Evolutionary conservation across 2,888 invertebrate genomes (phyloP).

Genomic region (Cryptocheilus praepositus): DNA sequence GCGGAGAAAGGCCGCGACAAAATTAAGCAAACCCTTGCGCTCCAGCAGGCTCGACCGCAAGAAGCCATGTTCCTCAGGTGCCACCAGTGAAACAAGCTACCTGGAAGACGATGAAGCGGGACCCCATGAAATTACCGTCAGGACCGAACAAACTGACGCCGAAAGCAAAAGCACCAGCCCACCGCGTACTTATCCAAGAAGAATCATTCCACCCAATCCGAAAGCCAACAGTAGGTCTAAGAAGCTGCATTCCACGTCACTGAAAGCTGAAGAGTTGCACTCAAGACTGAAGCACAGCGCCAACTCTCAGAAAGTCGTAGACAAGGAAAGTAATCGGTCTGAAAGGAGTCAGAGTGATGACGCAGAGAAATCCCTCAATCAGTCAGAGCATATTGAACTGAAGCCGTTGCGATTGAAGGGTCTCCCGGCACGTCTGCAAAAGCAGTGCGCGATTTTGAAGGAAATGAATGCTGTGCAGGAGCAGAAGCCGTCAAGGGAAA

Average conservation of each 20-base stretch:
- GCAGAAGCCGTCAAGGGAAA: slow-evolving; percentile 32
- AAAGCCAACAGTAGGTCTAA: slow-evolving; percentile 18
- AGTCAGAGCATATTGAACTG: too few relatives aligned
- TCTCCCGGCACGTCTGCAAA: slow-evolving; percentile 29
- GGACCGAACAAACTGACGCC: slow-evolving; percentile 15
- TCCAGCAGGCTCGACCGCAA: neutral
- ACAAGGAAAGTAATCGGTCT: slow-evolving; percentile 38
- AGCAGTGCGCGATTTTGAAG: slow-evolving; percentile 31
- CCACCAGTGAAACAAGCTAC: slow-evolving; percentile 13
- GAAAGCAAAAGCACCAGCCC: slow-evolving; percentile 14
- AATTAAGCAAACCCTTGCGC: slow-evolving; percentile 3
- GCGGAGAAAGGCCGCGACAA: neutral
- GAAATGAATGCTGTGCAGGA: slow-evolving; percentile 24
- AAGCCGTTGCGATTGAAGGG: slow-evolving; percentile 35
- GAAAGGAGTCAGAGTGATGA: neutral
- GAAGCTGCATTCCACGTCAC: slow-evolving; percentile 11
- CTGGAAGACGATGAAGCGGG: neutral
- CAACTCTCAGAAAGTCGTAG: slow-evolving; percentile 29
- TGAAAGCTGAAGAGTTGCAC: slow-evolving; percentile 2
- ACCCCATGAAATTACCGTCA: slow-evolving; percentile 19
- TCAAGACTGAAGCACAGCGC: slow-evolving; percentile 10
- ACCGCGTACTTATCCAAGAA: slow-evolving; percentile 41
- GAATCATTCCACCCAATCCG: slow-evolving; percentile 52
- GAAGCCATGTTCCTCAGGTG: neutral
- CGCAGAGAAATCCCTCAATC: too few relatives aligned